Evolutionary conservation across 2,797 vertebrate genomes (phyloP), one percentile per base, ranked within the genome.

Genomic region (Rousettus madagascariensis): DNA sequence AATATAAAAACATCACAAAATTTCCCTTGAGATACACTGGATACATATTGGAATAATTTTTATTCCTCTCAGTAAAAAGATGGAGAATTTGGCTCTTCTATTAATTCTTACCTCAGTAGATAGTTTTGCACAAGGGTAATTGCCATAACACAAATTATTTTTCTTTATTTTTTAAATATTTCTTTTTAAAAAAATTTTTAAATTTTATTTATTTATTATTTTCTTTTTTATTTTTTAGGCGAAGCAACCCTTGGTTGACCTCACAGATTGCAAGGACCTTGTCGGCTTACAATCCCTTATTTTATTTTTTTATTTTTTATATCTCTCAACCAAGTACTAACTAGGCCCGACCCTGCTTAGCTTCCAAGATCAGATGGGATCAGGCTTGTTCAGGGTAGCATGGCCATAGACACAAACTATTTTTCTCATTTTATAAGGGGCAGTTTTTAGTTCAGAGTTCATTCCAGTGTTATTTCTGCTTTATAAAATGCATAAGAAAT

Each of bases 1-100:
- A 95, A 91, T 87, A 77, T 80, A 68, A 96, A 97, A 89, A 96
- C 71, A 92, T 96, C 66, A 85, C 10, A 2, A 85, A 96, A 87
- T 79, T 92, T 83, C 97, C 91, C 84, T 20, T 38, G 94, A 94
- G 72, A 86, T 96, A 13, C 2, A n/a, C 20, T 68, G 88, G 46
- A 80, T 71, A 89, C 2, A 49, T 0, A 1, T 30, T 80, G 80
- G 26, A 97, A 66, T 86, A 74, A 89, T 95, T 66, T 84, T 86
- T 94, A 96, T 93, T 91, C 94, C 94, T 75, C 91, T 86, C 74
- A 84, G 91, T 41, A 95, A 94, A 95, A 97, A 33, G 0, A 79
- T 65, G 53, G 36, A 79, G 90, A 96, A 97, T 71, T 46, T 98
- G 91, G 57, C 49, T 61, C 11, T 85, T 93, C 41, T 92, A 36